Conservation (phyloP, 2,797 vertebrate species). For the Rhodeus uyekii region DNA sequence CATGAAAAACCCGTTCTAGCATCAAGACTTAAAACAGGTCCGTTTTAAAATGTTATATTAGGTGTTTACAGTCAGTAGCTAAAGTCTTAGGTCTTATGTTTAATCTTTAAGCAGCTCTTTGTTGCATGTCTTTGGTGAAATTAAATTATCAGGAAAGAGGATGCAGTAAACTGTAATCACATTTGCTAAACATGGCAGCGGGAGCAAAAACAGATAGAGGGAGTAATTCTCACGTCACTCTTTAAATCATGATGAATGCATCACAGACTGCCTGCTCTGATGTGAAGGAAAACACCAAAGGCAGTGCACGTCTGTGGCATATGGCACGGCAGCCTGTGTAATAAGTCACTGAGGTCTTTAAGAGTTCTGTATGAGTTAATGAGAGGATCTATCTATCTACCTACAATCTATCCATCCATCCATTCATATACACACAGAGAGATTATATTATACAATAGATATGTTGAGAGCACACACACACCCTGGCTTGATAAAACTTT, state of each 20-base stretch:
- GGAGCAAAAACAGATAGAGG: slow-evolving; percentile 25
- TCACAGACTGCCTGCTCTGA: slow-evolving; percentile 15
- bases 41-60: background rate
- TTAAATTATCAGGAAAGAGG: background rate
- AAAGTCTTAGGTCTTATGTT: background rate
- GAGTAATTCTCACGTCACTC: slow-evolving; percentile 31
- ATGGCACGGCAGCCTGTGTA: slow-evolving; percentile 24
- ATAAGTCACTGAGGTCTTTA: slow-evolving; percentile 23
- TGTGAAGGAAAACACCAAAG: slow-evolving; percentile 32
- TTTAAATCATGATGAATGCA: slow-evolving; percentile 39
- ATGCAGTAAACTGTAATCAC: slow-evolving; percentile 3
- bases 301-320: slow-evolving; percentile 25
- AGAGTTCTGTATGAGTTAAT: background rate
- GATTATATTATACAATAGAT: too few species aligned
- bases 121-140: slow-evolving; percentile 15
- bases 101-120: slow-evolving; percentile 1
- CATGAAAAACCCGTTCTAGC: background rate
- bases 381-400: too few species aligned
- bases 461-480: too few species aligned
- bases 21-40: background rate
- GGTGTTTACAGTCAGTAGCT: background rate
- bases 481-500: too few species aligned
- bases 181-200: slow-evolving; percentile 23
- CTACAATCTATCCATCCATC: too few species aligned
- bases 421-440: too few species aligned